Percentiles rank a stretch among this genome's conserved stretches.
Conservation (phyloP, 2,888 invertebrate species). For the Anthrax anthrax region DNA sequence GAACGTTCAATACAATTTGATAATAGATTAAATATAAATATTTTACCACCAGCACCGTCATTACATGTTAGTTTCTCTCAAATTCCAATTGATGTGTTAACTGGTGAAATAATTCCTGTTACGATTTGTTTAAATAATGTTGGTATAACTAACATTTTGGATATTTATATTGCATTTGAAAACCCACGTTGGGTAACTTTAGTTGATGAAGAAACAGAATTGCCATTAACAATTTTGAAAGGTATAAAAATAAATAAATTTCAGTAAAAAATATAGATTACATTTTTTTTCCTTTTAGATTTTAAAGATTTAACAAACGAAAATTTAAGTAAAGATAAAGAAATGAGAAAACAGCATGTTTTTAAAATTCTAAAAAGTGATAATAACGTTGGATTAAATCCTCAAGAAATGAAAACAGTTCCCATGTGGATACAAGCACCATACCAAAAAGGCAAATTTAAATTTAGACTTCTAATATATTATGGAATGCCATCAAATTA, state of each 20-base stretch:
- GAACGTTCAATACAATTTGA: conserved; percentile 33
- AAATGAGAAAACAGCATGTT: conserved; percentile 31
- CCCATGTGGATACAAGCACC: conserved; percentile 57
- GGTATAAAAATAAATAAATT: conserved; percentile 17
- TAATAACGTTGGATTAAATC: conserved; percentile 18
- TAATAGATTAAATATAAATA: conserved; percentile 55
- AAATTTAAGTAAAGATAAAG: conserved; percentile 31
- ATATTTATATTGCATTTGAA: conserved; percentile 42
- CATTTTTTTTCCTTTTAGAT: conserved; percentile 15
- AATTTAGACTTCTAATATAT: conserved; percentile 56
- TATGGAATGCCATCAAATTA: conserved; percentile 40
- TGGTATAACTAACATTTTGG: conserved; percentile 45
- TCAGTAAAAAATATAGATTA: background rate
- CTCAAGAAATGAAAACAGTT: conserved; percentile 26
- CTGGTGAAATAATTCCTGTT: conserved; percentile 54
- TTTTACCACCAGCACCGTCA: conserved; percentile 68
- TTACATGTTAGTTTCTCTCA: conserved; percentile 57
- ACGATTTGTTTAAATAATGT: conserved; percentile 47
- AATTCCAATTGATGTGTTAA: conserved; percentile 48
- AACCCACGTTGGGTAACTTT: conserved; percentile 30
- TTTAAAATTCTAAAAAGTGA: conserved; percentile 23
- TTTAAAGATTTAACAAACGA: conserved; percentile 29
- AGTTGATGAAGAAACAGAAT: conserved; percentile 22
- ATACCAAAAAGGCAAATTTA: conserved; percentile 44
- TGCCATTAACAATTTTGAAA: conserved; percentile 30